Evolutionary conservation across 2,888 invertebrate species (phyloP), one percentile per base, ranked within the genome.

Genomic region (Enchytraeus crypticus): DNA sequence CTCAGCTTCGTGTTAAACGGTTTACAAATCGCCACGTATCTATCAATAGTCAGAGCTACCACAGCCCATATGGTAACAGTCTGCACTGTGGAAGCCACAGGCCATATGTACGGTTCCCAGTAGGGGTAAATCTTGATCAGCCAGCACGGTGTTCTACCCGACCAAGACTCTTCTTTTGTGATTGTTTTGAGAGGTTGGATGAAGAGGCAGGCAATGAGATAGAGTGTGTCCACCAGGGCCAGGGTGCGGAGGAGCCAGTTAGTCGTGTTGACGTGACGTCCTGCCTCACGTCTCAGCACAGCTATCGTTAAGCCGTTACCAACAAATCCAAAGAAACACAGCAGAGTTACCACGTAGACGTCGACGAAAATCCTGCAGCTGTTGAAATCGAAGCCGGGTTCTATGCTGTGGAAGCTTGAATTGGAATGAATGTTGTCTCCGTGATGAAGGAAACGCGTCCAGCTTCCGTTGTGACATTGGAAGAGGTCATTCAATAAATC

Each of bases 41-140:
- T 57, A 51, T 69, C 69, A 18, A 63, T 55, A 11, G 69, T 69
- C 23, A 69, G 64, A 46, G 68, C 61, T 49, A 69, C 56, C 21
- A 69, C 68, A 46, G 65, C 57, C 69, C 69, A 69, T 8, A 68
- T 65, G 11, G 69, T 68, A 33, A 60, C 61, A 21, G 69, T 69
- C 57, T 68, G 68, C 3, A 60, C 58, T 18, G 62, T 65, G 34
- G 68, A 68, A 5, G 67, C 68, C 33, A 64, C 51, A 14, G 61
- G 64, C 65, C 66, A 69, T 38, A 69, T 55, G 53, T 62, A 66
- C 5, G 53, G 53, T 33, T 38, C 53, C 53, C 64, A 62, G 45
- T 58, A 57, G 18, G 62, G 59, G 30, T 55, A 61, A 27, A 51
- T 43, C 14, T 38, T 11, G 27, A 18, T 18, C 26, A 53, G 51